Percentiles rank a stretch among this genome's conserved stretches.
Conservation (phyloP, 2,113 vertebrate genomes). For the Caretta caretta region DNA sequence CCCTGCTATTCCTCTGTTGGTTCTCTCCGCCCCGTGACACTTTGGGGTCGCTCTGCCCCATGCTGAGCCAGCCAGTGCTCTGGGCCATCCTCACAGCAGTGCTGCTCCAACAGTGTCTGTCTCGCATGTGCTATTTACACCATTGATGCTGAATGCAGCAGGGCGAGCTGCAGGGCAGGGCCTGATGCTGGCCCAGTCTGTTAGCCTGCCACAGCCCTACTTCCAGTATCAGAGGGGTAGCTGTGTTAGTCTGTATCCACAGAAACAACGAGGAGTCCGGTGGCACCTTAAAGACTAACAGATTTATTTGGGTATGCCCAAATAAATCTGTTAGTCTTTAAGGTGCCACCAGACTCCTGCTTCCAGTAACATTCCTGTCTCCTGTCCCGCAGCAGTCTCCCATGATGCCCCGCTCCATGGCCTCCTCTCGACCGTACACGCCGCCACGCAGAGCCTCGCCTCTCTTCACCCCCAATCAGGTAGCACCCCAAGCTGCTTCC, state of each 20-base stretch:
- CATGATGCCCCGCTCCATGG: slow-evolving; percentile 64
- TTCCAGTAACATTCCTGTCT: background rate
- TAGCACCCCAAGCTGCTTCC: background rate
- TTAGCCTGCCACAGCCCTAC: background rate
- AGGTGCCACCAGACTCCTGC: background rate
- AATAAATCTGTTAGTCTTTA: too few species aligned
- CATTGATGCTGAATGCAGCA: background rate
- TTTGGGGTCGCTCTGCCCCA: background rate
- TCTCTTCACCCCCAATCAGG: slow-evolving; percentile 56
- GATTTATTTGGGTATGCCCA: too few species aligned
- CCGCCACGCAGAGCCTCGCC: background rate
- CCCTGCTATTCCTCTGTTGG: too few species aligned
- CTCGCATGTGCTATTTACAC: background rate
- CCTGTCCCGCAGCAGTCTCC: slow-evolving; percentile 68
- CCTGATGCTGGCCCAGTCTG: background rate
- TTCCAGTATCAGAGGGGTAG: background rate
- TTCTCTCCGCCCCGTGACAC: background rate
- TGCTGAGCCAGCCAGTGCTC: background rate
- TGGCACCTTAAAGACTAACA: too few species aligned
- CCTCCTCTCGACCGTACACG: slow-evolving; percentile 70
- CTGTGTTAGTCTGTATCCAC: too few species aligned
- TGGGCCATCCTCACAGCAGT: background rate
- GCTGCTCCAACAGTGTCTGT: background rate
- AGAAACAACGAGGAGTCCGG: too few species aligned
- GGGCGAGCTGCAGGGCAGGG: background rate